Conservation (phyloP, 2,888 invertebrate genomes). For the Agrochola litura region DNA sequence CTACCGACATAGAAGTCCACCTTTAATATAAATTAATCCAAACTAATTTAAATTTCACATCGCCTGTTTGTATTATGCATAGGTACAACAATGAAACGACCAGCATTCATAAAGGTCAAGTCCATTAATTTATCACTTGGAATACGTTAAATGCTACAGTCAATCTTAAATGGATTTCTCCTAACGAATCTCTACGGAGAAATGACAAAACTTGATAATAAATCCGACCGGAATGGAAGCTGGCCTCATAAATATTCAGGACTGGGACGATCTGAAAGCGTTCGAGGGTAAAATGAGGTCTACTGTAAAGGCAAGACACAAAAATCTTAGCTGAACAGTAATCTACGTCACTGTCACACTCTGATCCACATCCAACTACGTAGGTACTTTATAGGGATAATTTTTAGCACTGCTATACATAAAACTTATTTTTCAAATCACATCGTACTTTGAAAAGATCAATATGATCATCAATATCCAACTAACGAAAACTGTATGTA, state of each 20-base stretch:
- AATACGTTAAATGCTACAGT: constrained; percentile 59
- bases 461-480: neutral
- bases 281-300: constrained; percentile 75
- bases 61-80: constrained; percentile 15
- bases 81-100: constrained; percentile 2
- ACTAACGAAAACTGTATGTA: neutral
- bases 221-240: constrained; percentile 73
- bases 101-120: constrained; percentile 36
- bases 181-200: constrained; percentile 62
- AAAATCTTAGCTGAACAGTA: constrained; percentile 68
- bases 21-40: constrained; percentile 13
- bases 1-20: constrained; percentile 12
- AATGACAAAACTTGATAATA: constrained; percentile 76
- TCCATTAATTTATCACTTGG: constrained; percentile 51
- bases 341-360: constrained; percentile 67
- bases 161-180: constrained; percentile 70
- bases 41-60: constrained; percentile 35
- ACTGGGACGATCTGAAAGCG: constrained; percentile 69
- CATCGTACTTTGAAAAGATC: neutral
- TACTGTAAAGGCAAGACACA: constrained; percentile 68
- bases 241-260: constrained; percentile 83
- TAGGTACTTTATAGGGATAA: neutral
- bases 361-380: constrained; percentile 27
- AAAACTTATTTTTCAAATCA: neutral
- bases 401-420: neutral